Evolutionary conservation across 1,140 invertebrate species (phyloP).

Genomic region (Drosophila teissieri): DNA sequence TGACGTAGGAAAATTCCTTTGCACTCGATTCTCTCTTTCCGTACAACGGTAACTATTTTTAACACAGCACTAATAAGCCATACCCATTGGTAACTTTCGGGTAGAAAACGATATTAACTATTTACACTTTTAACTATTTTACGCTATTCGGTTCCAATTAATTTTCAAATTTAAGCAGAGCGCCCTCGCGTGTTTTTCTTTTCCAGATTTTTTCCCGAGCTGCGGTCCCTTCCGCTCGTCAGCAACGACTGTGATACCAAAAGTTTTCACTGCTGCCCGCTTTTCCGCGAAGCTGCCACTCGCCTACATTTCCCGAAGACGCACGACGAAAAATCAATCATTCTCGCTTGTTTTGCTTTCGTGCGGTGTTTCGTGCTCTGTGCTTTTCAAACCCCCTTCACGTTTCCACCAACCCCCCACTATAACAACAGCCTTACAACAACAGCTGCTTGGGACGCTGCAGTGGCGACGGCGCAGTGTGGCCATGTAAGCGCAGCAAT

Average conservation of each 20-base stretch:
- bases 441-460: conserved; percentile 55
- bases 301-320: conserved; percentile 63
- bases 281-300: conserved; percentile 45
- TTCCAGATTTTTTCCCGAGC: conserved; percentile 23
- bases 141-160: conserved; percentile 46
- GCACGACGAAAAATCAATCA: conserved; percentile 76
- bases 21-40: conserved; percentile 3
- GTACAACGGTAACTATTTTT: conserved; percentile 1
- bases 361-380: conserved; percentile 65
- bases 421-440: conserved; percentile 22
- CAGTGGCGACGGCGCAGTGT: conserved; percentile 28
- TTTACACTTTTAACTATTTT: conserved; percentile 71
- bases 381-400: conserved; percentile 37
- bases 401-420: neutral
- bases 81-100: conserved; percentile 54
- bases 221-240: conserved; percentile 64
- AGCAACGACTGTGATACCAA: conserved; percentile 71
- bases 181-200: conserved; percentile 23
- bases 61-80: conserved; percentile 10
- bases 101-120: conserved; percentile 43
- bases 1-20: conserved; percentile 77
- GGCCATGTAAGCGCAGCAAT: conserved; percentile 23
- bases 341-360: conserved; percentile 74
- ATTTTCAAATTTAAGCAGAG: conserved; percentile 29
- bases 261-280: conserved; percentile 54